These are phyloP conservation scores for Temnothorax ravouxi DNA, from an alignment of 2,888 invertebrate genomes.

Conservation along the genomic window DNA sequence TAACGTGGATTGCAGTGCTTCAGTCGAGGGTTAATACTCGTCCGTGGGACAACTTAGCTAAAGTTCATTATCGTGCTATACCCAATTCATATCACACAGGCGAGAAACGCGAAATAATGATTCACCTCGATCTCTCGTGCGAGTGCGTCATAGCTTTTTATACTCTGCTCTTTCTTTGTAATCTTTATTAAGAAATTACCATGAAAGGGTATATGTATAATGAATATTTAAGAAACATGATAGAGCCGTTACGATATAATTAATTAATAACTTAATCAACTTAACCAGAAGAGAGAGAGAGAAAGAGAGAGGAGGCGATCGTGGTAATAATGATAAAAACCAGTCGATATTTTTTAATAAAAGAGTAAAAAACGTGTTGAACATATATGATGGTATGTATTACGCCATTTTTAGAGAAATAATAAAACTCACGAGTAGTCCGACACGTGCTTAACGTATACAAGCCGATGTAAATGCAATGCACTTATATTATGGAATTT, in stretches of 20 bases:
- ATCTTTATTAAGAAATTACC: constrained; percentile 4
- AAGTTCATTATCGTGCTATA: constrained; percentile 47
- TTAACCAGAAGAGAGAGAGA: not conserved
- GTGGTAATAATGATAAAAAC: not conserved
- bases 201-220: constrained; percentile 9
- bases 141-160: not conserved
- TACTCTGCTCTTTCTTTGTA: not conserved
- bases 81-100: constrained; percentile 29
- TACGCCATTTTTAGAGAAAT: not conserved
- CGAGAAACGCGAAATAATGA: constrained; percentile 14
- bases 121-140: constrained; percentile 10
- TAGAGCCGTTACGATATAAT: not conserved
- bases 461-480: not conserved
- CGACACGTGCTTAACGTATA: not conserved
- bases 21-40: constrained; percentile 47
- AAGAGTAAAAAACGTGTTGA: constrained; percentile 5
- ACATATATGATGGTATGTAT: not conserved
- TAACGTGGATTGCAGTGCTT: constrained; percentile 49
- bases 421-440: not conserved
- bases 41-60: constrained; percentile 28
- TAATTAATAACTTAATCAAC: not conserved
- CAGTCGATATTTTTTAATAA: not conserved
- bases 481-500: not conserved
- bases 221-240: not conserved
- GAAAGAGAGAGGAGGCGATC: not conserved